Base-by-base conservation (phyloP, 1,140 invertebrate species). In the Lineus longissimus region DNA sequence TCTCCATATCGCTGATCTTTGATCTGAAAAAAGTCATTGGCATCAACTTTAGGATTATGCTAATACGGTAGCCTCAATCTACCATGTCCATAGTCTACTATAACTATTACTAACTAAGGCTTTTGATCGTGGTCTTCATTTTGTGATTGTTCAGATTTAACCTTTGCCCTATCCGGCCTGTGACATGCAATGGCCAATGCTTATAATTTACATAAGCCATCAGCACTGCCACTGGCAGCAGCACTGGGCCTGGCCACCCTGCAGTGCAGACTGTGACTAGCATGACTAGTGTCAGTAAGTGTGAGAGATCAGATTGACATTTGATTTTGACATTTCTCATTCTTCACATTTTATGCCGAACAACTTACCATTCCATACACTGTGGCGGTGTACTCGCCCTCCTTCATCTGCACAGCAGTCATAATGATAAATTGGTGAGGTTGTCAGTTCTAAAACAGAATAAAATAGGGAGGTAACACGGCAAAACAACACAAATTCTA, bases 1-100 rank as follows among this genome's bases (percentile, higher is more conserved):
- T 97, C 94, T 66, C 86, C 86, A 75, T 92, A 97, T 68, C 90
- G 86, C 64, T 92, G 88, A 75, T 97, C 94, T 83, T 93, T 94
- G 68, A 98, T 95, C 94, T 96, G 80, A 65, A 87, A 86, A 45
- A 59, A 33, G 64, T 31, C n/a, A n/a, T n/a, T n/a, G n/a, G n/a
- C n/a, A n/a, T n/a, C n/a, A n/a, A n/a, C n/a, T n/a, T n/a, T n/a
- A n/a, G n/a, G n/a, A n/a, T n/a, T 15, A 30, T 63, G 29, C 17
- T 40, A 19, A 15, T 23, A 15, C 51, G 19, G n/a, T 22, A 27
- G 27, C 57, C 29, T 43, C n/a, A 15, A 45, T 54, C 33, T 19
- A 23, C 11, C n/a, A 54, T 59, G 33, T 45, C 2, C 22, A 58
- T 9, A 9, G 17, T 9, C 6, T n/a, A n/a, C n/a, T n/a, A n/a